These are phyloP conservation scores for Heliconius sara DNA, from an alignment of 2,888 invertebrate species.

Conservation along the genomic window DNA sequence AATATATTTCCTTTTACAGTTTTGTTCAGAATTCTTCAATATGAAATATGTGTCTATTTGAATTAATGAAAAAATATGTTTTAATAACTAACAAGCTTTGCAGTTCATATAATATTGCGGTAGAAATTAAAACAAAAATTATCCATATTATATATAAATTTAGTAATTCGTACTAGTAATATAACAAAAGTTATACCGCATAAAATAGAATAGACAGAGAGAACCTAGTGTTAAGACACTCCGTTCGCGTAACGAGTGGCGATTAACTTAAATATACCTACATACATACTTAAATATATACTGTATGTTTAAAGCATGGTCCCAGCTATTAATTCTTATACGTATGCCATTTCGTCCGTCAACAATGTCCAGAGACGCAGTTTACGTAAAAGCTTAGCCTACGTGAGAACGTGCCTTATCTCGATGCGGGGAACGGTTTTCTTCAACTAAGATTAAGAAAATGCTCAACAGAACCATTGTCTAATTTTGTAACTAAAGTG, in stretches of 20 bases:
- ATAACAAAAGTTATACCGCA: not conserved
- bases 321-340: not conserved
- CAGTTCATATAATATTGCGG: not conserved
- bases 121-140: not conserved
- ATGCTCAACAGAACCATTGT: not conserved
- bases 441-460: constrained; percentile 20
- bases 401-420: constrained; percentile 31
- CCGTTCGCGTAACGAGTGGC: not conserved
- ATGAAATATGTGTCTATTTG: not conserved
- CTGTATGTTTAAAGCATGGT: not conserved
- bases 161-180: not conserved
- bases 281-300: not conserved
- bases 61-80: too few relatives aligned
- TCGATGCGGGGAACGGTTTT: not conserved
- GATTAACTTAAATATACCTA: not conserved
- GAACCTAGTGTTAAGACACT: not conserved
- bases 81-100: not conserved
- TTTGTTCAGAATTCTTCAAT: not conserved
- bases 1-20: not conserved
- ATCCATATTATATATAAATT: too few relatives aligned
- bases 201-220: not conserved
- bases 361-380: constrained; percentile 2
- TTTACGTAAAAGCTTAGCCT: constrained; percentile 21
- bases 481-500: not conserved
- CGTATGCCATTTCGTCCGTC: not conserved